A percentile compares a stretch with the other conserved stretches of the same genome.
Conservation (phyloP, 2,888 invertebrate genomes). For the Belgica antarctica region DNA sequence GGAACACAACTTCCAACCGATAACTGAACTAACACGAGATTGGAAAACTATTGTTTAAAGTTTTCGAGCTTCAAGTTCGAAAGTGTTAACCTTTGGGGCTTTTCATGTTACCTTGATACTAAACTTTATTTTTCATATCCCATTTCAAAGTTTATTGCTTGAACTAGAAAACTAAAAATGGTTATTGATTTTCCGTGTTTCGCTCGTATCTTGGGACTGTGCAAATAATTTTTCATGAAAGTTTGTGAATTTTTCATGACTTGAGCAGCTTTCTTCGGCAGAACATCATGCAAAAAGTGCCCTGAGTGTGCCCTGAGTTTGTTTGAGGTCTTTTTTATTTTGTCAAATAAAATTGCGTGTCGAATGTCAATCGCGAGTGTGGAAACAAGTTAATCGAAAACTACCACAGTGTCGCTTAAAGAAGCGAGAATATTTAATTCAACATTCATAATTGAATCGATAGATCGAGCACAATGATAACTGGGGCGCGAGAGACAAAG, state of each 20-base stretch:
- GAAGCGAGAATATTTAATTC: background rate
- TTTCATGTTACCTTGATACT: background rate
- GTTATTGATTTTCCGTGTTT: background rate
- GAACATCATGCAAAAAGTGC: background rate
- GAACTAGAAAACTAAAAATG: conserved; percentile 15
- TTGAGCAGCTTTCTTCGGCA: too few species aligned
- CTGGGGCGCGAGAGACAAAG: background rate
- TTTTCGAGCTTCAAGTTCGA: background rate
- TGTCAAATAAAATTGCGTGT: conserved; percentile 17
- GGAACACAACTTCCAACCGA: background rate
- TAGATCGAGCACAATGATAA: too few species aligned
- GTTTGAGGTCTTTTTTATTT: background rate
- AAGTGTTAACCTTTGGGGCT: background rate
- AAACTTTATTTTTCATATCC: background rate
- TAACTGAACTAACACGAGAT: background rate
- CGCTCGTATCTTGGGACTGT: background rate
- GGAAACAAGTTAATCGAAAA: conserved; percentile 24
- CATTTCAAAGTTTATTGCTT: conserved; percentile 8
- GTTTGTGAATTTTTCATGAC: background rate
- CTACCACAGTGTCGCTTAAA: background rate
- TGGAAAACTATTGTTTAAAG: background rate
- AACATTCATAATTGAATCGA: background rate
- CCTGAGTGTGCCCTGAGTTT: background rate
- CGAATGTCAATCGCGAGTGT: background rate
- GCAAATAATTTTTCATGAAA: background rate